A percentile compares a stretch with the other conserved stretches of the same genome.
Evolutionary conservation across 2,113 vertebrate genomes (phyloP).

Genomic region (Noctilio leporinus): DNA sequence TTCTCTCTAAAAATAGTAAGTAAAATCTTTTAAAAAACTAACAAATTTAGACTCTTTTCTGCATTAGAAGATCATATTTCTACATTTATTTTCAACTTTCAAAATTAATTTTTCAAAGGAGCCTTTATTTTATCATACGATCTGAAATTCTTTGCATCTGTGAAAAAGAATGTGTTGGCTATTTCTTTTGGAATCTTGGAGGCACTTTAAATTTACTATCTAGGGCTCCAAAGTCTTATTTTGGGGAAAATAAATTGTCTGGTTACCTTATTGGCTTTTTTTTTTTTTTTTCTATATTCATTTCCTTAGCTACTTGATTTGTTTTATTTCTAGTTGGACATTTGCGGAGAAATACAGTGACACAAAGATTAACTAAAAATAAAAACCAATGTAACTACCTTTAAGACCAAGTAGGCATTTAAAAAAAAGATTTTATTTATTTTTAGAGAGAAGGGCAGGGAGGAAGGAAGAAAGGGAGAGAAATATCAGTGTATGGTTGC

Average conservation of each 20-base stretch:
- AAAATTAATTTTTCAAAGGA: conserved; percentile 3
- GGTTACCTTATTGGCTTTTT: not conserved
- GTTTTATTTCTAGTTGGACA: not conserved
- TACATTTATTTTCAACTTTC: conserved; percentile 9
- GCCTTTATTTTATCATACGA: not conserved
- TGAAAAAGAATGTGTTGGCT: not conserved
- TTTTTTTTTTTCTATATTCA: not conserved
- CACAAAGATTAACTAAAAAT: conserved; percentile 9
- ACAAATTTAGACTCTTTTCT: not conserved
- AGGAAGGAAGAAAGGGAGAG: too few species aligned
- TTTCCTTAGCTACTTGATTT: not conserved
- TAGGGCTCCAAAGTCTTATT: not conserved
- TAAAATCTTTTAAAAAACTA: not conserved
- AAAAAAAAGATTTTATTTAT: too few species aligned
- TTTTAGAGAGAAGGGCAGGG: too few species aligned
- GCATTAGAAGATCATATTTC: not conserved
- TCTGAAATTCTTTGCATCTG: not conserved
- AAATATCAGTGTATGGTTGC: too few species aligned
- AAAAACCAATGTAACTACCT: not conserved
- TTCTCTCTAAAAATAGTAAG: too few species aligned
- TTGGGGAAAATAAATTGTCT: not conserved
- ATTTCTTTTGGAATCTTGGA: not conserved
- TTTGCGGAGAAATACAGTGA: not conserved
- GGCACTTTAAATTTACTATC: not conserved
- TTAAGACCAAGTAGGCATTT: not conserved